phyloP scores from a whole-genome alignment of 2,113 vertebrate species.

The Hydrolagus affinis region DNA sequence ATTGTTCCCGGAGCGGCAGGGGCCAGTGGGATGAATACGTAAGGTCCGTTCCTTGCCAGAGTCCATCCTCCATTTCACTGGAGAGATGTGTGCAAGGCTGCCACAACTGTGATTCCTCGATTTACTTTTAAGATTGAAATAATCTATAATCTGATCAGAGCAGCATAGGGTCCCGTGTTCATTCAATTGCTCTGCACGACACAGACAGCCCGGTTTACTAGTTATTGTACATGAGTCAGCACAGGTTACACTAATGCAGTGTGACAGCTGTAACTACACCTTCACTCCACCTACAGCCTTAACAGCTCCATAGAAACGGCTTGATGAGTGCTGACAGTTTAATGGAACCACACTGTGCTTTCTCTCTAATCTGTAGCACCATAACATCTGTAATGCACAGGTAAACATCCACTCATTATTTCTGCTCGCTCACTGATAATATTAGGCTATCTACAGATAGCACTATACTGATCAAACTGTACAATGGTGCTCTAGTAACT shows the following conservation, averaged over 20 bases:
- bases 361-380: not conserved
- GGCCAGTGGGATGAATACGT: too few species aligned
- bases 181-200: not conserved
- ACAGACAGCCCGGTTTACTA: not conserved
- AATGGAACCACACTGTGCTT: not conserved
- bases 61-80: too few species aligned
- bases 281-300: not conserved
- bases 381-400: not conserved
- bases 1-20: too few species aligned
- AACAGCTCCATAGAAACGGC: slow-evolving; percentile 14
- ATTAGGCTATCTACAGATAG: too few species aligned
- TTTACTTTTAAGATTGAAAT: not conserved
- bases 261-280: not conserved
- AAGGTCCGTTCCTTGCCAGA: too few species aligned
- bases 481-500: too few species aligned
- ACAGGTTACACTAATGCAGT: slow-evolving; percentile 7
- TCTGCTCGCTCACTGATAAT: not conserved
- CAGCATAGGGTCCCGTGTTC: not conserved
- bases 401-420: not conserved
- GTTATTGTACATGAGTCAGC: not conserved
- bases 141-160: slow-evolving; percentile 17
- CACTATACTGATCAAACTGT: too few species aligned
- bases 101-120: not conserved
- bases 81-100: too few species aligned
- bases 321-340: not conserved